Evolutionary conservation across 1,140 invertebrate species (phyloP), one percentile per base, ranked within the genome.

Genomic region (Dendroctonus ponderosae): DNA sequence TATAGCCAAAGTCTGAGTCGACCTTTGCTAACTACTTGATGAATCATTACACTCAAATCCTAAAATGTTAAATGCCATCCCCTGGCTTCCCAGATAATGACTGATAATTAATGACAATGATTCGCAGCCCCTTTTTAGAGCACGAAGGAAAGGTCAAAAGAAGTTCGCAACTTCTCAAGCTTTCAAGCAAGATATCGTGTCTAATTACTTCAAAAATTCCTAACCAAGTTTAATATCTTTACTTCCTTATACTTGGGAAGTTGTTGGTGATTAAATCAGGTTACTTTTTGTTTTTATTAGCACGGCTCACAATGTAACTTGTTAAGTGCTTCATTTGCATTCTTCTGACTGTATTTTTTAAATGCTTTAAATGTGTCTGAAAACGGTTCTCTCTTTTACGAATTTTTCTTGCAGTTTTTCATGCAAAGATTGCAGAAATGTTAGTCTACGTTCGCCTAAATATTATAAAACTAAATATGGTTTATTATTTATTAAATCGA

Each of bases 201-300:
- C 40, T 62, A 62, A 62, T 62, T 62, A 62, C 46, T 51, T 62
- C 48, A 62, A 62, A 60, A 62, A 62, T 62, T 62, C 59, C 26
- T 52, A 6, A 14, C 44, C 54, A 54, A 41, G 54, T 64, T 64
- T 64, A 64, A 64, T 44, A 64, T 56, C 62, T 44, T n/a, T n/a
- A 40, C 43, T 49, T 12, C 37, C 42, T 56, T 41, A 53, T 53
- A 14, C 51, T 12, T 26, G 37, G 37, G 26, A 39, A 53, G 15
- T 38, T 26, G 26, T 3, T 5, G 39, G 5, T 9, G 12, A 42
- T 62, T 62, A 8, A 14, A 46, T 60, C 58, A 58, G 38, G n/a
- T 37, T 62, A 14, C 40, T 44, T n/a, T 62, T 51, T 51, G 7
- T 37, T 62, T 41, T 62, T 52, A 40, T 62, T 51, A 41, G 48